Percentiles rank a stretch among this genome's conserved stretches.
phyloP scores from a whole-genome alignment of 2,888 invertebrate species.

The Cyrtodaria siliqua region DNA sequence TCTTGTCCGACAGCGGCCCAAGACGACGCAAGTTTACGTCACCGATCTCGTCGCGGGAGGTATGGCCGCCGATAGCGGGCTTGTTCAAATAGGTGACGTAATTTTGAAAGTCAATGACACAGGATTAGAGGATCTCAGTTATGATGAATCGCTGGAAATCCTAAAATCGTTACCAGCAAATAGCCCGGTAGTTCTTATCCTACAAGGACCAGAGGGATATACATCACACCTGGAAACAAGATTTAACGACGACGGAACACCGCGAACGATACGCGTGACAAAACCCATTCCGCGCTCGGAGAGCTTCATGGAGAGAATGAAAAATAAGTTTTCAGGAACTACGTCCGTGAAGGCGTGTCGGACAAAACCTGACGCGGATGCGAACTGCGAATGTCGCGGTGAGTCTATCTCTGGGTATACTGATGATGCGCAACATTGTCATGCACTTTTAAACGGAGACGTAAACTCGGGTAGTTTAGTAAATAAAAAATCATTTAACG shows the following conservation, averaged over 20 bases:
- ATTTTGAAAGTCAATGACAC: conserved; percentile 82
- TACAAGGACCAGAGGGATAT: conserved; percentile 81
- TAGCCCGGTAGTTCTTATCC: conserved; percentile 76
- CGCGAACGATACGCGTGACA: conserved; percentile 80
- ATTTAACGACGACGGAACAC: conserved; percentile 79
- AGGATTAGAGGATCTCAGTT: conserved; percentile 79
- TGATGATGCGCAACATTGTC: no score
- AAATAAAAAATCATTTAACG: no score
- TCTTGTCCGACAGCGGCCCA: conserved; percentile 77
- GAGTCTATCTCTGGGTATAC: background rate
- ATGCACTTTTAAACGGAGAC: no score
- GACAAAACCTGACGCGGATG: conserved; percentile 58
- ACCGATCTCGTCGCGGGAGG: conserved; percentile 81
- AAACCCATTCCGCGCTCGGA: conserved; percentile 71
- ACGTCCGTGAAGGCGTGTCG: conserved; percentile 33
- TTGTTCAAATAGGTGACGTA: conserved; percentile 82
- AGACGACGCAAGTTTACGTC: conserved; percentile 77
- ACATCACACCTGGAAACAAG: conserved; percentile 82
- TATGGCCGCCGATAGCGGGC: conserved; percentile 82
- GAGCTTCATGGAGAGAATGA: conserved; percentile 73
- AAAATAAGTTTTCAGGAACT: conserved; percentile 64
- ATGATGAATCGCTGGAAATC: conserved; percentile 77
- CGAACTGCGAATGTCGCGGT: conserved; percentile 38
- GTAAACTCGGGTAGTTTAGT: no score
- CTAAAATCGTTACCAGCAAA: conserved; percentile 75